phyloP scores from a whole-genome alignment of 2,113 vertebrate species.

The Dromas ardeola region DNA sequence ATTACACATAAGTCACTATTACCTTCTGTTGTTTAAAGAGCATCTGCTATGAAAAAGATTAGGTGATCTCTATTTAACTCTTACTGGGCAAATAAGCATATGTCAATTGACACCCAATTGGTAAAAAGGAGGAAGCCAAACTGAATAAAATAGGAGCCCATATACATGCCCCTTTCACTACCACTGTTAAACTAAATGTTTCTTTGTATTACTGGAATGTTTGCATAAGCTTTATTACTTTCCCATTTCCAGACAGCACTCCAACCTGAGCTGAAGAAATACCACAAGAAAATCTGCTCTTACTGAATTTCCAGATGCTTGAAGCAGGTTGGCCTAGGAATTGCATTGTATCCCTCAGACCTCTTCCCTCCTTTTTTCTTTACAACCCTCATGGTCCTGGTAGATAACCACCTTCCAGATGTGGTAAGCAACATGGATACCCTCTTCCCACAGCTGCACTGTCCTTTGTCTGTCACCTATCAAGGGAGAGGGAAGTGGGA shows the following conservation, averaged over 20 bases:
- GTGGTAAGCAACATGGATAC: background rate
- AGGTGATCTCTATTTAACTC: background rate
- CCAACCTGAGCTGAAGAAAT: constrained; percentile 23
- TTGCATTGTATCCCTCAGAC: background rate
- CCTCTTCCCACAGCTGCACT: background rate
- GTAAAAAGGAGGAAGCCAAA: background rate
- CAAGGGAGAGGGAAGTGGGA: background rate
- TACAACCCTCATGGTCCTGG: background rate
- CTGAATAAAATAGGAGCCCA: background rate
- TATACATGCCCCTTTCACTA: background rate
- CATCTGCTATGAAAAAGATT: background rate
- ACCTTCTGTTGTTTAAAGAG: background rate
- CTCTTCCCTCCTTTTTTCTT: background rate
- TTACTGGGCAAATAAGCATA: background rate
- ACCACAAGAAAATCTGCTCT: constrained; percentile 35
- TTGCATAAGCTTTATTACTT: constrained; percentile 52
- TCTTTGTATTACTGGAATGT: constrained; percentile 50
- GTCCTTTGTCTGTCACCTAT: background rate
- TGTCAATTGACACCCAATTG: background rate
- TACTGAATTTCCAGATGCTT: constrained; percentile 31
- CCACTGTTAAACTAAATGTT: background rate
- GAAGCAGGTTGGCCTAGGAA: background rate
- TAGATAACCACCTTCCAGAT: background rate
- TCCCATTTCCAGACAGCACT: constrained; percentile 34
- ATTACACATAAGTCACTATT: background rate